Percentiles rank a stretch among this genome's conserved stretches.
Evolutionary conservation across 2,888 invertebrate species (phyloP).

Genomic region (Catotricha subobsoleta): DNA sequence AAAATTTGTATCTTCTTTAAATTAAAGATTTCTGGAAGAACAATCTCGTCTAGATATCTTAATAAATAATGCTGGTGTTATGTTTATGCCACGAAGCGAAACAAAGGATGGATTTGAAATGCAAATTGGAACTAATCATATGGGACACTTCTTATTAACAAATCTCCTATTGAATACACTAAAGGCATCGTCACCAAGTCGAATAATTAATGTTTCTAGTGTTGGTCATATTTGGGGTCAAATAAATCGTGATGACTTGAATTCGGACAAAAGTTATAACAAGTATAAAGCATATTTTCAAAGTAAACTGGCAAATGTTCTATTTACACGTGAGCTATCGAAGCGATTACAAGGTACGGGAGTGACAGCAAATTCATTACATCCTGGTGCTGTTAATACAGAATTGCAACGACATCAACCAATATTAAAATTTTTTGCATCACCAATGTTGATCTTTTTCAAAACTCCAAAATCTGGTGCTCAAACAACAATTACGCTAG

Average conservation of each 20-base stretch:
- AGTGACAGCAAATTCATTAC: conserved; percentile 48
- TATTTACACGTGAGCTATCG: conserved; percentile 52
- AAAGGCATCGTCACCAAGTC: conserved; percentile 44
- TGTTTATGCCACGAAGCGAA: conserved; percentile 28
- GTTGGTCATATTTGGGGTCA: conserved; percentile 46
- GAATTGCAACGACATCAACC: conserved; percentile 46
- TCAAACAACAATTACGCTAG: conserved; percentile 26
- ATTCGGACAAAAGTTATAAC: conserved; percentile 48
- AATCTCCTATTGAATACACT: conserved; percentile 36
- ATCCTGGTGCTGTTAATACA: conserved; percentile 58
- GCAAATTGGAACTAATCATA: conserved; percentile 39
- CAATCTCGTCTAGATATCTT: conserved; percentile 33
- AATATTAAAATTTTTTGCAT: not conserved
- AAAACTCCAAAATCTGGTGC: conserved; percentile 20
- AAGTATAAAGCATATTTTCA: conserved; percentile 48
- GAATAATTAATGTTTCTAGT: conserved; percentile 58
- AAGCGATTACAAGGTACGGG: conserved; percentile 39
- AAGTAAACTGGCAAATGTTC: conserved; percentile 62
- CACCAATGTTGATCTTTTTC: not conserved
- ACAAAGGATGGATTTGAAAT: conserved; percentile 38
- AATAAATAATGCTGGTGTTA: conserved; percentile 39
- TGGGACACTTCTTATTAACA: conserved; percentile 44
- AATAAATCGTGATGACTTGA: conserved; percentile 51
- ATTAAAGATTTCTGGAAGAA: conserved; percentile 23
- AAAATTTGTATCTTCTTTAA: not conserved